Conservation (phyloP, 2,888 invertebrate genomes). For the Drosophila dives region DNA sequence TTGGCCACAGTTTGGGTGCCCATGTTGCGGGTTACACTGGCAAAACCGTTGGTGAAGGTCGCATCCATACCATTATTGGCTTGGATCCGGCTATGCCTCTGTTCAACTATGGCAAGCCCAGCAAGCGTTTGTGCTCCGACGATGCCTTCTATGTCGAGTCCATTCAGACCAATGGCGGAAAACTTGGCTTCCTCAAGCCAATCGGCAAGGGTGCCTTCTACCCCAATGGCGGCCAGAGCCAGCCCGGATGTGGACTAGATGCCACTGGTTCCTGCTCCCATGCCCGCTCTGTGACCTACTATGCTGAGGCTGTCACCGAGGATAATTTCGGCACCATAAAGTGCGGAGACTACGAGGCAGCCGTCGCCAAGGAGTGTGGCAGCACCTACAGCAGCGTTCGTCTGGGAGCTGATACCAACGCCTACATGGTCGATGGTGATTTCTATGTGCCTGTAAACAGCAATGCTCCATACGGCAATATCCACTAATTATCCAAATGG, state of each 20-base stretch:
- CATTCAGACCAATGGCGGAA: conserved; percentile 79
- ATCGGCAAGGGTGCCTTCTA: conserved; percentile 85
- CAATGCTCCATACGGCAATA: conserved; percentile 62
- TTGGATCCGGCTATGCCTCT: conserved; percentile 79
- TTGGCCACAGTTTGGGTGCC: conserved; percentile 87
- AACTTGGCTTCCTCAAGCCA: conserved; percentile 74
- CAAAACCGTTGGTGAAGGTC: conserved; percentile 86
- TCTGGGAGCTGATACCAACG: conserved; percentile 65
- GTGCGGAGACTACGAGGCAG: conserved; percentile 75
- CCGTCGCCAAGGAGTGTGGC: conserved; percentile 61
- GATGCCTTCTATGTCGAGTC: conserved; percentile 81
- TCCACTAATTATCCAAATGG: conserved; percentile 14
- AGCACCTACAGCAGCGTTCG: conserved; percentile 62
- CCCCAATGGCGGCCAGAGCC: conserved; percentile 86
- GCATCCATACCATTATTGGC: conserved; percentile 86
- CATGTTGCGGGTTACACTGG: conserved; percentile 87
- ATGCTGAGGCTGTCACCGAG: conserved; percentile 83
- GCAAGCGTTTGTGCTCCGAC: conserved; percentile 54
- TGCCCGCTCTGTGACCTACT: conserved; percentile 83
- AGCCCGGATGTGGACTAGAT: conserved; percentile 85
- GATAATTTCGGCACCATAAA: conserved; percentile 62
- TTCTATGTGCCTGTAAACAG: conserved; percentile 74
- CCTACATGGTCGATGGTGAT: conserved; percentile 61
- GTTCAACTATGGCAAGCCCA: conserved; percentile 61
- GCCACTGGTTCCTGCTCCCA: conserved; percentile 84